Evolutionary conservation across 2,113 vertebrate species (phyloP), one percentile per base, ranked within the genome.

Genomic region (Rostratula benghalensis): DNA sequence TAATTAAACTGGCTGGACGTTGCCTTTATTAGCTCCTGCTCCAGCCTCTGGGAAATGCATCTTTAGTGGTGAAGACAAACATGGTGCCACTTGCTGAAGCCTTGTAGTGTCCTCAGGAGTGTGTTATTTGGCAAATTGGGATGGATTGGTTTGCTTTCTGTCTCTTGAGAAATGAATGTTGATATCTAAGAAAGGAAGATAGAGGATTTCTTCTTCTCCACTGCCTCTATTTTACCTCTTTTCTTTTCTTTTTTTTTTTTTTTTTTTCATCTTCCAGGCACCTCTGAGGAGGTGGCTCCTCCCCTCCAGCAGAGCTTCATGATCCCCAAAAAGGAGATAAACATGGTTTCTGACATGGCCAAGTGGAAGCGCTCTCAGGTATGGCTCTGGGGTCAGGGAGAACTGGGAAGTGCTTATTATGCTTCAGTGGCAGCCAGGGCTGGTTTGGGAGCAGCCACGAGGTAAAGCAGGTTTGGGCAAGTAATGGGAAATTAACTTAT

Each of bases 321-420:
- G 97, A 95, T 99, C 65, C 99, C 99, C 25, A 99, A 98, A 95
- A 99, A 99, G 95, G 99, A 99, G 97, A 99, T 99, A 95, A 99
- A 98, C 74, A 98, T 98, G 95, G 99, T 99, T 53, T 98, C 99
- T 0, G 99, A 99, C 96, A 99, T 99, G 99, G 98, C 98, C 79
- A 99, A 99, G 94, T 99, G 99, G 99, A 99, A 99, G 77, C 97
- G 98, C 13, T 99, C 99, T 67, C 99, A 99, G 98, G 99, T 99
- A 97, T 6, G 69, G 28, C 48, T 78, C 59, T 80, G 68, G 75
- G 91, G 37, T 61, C 50, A 56, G 94, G 69, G 68, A 12, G 7
- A 2, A 4, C 54, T 70, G 91, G 75, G n/a, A 67, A 63, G 73
- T 70, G 60, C 74, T 91, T 53, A 8, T 71, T 31, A 20, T 33